A percentile compares a stretch with the other conserved stretches of the same genome.
These are phyloP conservation scores for Spodoptera litura DNA, from an alignment of 1,140 invertebrate species.

Conservation along the genomic window DNA sequence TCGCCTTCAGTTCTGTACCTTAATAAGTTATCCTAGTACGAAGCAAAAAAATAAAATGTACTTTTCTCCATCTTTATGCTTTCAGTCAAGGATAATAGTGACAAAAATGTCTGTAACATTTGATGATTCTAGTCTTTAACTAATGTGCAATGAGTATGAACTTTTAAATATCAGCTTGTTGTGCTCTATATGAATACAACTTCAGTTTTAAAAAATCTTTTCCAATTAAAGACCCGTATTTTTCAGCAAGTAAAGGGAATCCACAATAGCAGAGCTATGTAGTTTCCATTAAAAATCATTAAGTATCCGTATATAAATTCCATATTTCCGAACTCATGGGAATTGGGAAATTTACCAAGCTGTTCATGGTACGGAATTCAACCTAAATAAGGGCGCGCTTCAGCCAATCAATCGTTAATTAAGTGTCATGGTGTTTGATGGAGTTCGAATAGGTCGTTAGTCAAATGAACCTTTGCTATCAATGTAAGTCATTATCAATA, in stretches of 20 bases:
- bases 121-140: no score
- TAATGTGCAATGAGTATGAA: no score
- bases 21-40: background rate
- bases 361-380: constrained; percentile 29
- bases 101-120: background rate
- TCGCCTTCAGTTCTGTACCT: background rate
- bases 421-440: constrained; percentile 43
- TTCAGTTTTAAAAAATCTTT: no score
- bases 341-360: constrained; percentile 8
- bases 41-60: background rate
- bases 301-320: background rate
- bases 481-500: background rate
- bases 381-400: constrained; percentile 30
- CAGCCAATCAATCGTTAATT: constrained; percentile 43
- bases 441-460: constrained; percentile 37
- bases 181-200: no score
- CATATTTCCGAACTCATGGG: background rate
- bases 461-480: constrained; percentile 18
- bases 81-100: background rate
- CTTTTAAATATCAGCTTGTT: no score
- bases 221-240: no score
- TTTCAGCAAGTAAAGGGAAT: no score
- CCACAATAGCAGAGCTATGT: no score
- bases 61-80: background rate
- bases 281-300: no score